Percentiles rank a stretch among this genome's conserved stretches.
These are phyloP conservation scores for Tortrix viridana DNA, from an alignment of 2,888 invertebrate species.

Conservation along the genomic window DNA sequence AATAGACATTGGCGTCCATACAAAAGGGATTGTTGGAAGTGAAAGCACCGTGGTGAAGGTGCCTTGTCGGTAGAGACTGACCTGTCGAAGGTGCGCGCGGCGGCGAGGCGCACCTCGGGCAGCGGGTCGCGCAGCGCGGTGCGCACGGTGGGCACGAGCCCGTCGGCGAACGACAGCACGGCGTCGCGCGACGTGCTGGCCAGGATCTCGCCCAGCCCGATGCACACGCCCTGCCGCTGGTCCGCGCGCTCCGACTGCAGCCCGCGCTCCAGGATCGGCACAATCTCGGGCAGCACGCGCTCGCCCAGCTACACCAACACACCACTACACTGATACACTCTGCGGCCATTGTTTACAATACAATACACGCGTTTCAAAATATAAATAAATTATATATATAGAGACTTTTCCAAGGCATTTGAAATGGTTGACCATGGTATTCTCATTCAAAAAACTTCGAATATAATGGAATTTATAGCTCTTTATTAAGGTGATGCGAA, in stretches of 20 bases:
- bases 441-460: too few relatives aligned
- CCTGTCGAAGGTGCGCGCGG: slow-evolving; percentile 97
- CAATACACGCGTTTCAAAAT: too few relatives aligned
- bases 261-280: slow-evolving; percentile 97
- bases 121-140: slow-evolving; percentile 97
- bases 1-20: too few relatives aligned
- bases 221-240: slow-evolving; percentile 99
- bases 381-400: too few relatives aligned
- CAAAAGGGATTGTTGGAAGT: too few relatives aligned
- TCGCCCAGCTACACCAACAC: slow-evolving; percentile 89
- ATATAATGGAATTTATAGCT: too few relatives aligned
- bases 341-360: too few relatives aligned
- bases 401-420: too few relatives aligned
- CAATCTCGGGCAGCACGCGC: slow-evolving; percentile 98
- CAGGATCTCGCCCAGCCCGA: slow-evolving; percentile 99
- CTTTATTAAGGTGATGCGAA: too few relatives aligned
- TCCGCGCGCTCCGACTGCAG: slow-evolving; percentile 95
- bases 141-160: slow-evolving; percentile 92
- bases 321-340: not conserved
- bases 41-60: too few relatives aligned
- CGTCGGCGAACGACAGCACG: slow-evolving; percentile 88
- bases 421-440: too few relatives aligned
- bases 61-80: too few relatives aligned
- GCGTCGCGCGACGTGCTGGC: slow-evolving; percentile 97
- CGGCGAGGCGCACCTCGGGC: slow-evolving; percentile 96